Evolutionary conservation across 2,797 vertebrate species (phyloP).

Genomic region (Macropodus opercularis): DNA sequence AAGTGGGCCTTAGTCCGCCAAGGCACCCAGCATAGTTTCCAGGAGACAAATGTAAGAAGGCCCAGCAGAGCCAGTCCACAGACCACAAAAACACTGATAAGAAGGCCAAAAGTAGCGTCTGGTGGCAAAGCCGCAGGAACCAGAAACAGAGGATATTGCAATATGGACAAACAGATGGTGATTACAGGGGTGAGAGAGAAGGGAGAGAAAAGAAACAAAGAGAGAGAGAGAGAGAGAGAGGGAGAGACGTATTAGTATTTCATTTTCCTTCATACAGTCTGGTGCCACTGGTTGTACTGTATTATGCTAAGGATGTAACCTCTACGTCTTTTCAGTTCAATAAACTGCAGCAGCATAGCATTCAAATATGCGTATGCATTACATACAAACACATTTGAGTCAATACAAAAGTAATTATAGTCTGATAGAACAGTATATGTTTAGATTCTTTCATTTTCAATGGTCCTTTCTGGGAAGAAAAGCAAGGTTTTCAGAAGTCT

Average conservation of each 20-base stretch:
- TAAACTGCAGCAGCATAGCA: not conserved
- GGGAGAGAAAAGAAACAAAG: conserved; percentile 55
- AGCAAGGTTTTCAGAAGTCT: conserved; percentile 15
- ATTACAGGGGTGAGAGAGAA: conserved; percentile 55
- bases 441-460: conserved; percentile 29
- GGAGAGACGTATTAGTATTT: conserved; percentile 47
- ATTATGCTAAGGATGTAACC: conserved; percentile 12
- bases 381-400: not conserved
- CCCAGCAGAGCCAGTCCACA: conserved; percentile 93
- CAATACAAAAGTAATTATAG: conserved; percentile 57
- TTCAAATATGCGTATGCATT: conserved; percentile 19
- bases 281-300: conserved; percentile 36
- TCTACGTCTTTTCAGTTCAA: not conserved
- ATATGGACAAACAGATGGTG: conserved; percentile 84
- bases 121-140: conserved; percentile 64
- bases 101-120: conserved; percentile 92
- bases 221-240: conserved; percentile 52
- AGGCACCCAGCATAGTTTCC: conserved; percentile 94
- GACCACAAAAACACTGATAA: conserved; percentile 88
- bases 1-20: conserved; percentile 88
- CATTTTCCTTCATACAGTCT: conserved; percentile 30
- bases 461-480: conserved; percentile 15
- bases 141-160: conserved; percentile 65
- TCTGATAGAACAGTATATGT: conserved; percentile 34
- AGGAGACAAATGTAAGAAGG: conserved; percentile 91